Evolutionary conservation across 2,797 vertebrate species (phyloP).

Genomic region (Spheniscus humboldti): DNA sequence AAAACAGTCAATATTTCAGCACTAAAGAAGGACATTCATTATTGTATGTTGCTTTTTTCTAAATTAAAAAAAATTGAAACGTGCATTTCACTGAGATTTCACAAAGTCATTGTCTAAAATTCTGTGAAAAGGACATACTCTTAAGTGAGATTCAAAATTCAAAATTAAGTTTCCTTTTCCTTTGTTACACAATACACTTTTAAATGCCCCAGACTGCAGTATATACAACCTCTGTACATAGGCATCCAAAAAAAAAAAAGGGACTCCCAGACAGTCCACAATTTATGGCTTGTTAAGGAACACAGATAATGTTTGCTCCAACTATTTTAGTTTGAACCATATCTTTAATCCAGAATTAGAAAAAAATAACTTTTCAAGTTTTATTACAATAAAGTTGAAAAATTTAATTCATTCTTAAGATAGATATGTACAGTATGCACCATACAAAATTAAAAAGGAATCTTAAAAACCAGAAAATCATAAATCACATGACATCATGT

Average conservation of each 20-base stretch:
- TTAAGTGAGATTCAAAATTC: neutral
- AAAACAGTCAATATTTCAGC: neutral
- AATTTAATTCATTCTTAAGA: neutral
- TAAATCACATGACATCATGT: neutral
- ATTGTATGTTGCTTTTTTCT: neutral
- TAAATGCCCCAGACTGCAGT: neutral
- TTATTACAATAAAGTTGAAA: neutral
- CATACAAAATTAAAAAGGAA: neutral
- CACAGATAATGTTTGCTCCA: neutral
- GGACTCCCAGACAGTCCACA: neutral
- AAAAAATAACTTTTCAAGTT: neutral
- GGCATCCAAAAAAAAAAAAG: neutral
- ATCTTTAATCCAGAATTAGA: neutral
- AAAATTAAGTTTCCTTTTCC: neutral
- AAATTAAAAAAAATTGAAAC: neutral
- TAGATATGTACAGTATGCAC: neutral
- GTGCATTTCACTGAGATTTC: neutral
- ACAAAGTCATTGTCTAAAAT: neutral
- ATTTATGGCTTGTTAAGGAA: neutral
- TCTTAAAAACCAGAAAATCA: fast-evolving
- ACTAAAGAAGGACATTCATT: neutral
- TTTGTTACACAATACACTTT: neutral
- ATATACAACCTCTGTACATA: neutral
- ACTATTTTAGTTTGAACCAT: neutral
- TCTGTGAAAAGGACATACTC: neutral